Percentiles rank a stretch among this genome's conserved stretches.
Conservation (phyloP, 2,888 invertebrate genomes). For the Mesoligia furuncula region DNA sequence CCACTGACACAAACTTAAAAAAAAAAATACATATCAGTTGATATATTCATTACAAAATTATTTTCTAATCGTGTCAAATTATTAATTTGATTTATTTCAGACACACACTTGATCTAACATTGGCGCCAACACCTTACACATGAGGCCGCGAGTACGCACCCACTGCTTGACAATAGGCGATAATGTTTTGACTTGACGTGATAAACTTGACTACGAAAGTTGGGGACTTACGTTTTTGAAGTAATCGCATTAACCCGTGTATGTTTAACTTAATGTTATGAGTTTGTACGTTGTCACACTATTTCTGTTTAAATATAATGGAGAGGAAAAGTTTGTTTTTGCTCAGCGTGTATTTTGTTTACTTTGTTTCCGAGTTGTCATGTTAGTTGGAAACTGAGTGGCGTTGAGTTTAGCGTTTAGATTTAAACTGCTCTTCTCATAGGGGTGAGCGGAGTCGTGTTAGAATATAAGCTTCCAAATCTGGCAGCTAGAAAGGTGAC, state of each 20-base stretch:
- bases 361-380: slow-evolving; percentile 46
- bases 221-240: slow-evolving; percentile 66
- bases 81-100: neutral
- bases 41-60: neutral
- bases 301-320: slow-evolving; percentile 63
- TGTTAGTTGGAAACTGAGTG: slow-evolving; percentile 52
- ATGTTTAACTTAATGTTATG: slow-evolving; percentile 63
- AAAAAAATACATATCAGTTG: no score
- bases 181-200: slow-evolving; percentile 68
- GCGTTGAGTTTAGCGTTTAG: slow-evolving; percentile 38
- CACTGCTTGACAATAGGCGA: slow-evolving; percentile 62
- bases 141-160: slow-evolving; percentile 38
- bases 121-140: slow-evolving; percentile 50
- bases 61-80: neutral
- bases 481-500: neutral
- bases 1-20: neutral
- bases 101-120: slow-evolving; percentile 32
- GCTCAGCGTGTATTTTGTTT: slow-evolving; percentile 46
- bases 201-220: slow-evolving; percentile 60
- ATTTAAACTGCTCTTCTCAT: slow-evolving; percentile 23
- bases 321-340: slow-evolving; percentile 58
- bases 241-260: slow-evolving; percentile 61
- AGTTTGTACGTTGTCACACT: slow-evolving; percentile 65
- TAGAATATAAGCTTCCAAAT: neutral
- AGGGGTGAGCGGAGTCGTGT: neutral